phyloP scores from a whole-genome alignment of 2,797 vertebrate species.

The Epinephelus awoara region DNA sequence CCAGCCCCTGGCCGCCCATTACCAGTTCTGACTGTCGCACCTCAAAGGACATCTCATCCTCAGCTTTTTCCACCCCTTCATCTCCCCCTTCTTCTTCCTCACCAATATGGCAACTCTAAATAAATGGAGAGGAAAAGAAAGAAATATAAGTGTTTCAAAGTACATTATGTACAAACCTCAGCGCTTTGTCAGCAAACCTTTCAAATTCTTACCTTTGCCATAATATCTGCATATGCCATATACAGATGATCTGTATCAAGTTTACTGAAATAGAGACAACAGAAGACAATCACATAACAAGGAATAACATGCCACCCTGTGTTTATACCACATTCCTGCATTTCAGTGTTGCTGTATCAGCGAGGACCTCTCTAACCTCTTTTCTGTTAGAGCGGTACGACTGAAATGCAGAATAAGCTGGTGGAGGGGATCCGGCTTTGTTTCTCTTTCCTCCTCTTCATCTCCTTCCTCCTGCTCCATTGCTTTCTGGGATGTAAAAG shows the following conservation, averaged over 20 bases:
- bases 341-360: not conserved
- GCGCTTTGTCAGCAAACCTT: not conserved
- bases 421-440: constrained; percentile 94
- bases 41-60: constrained; percentile 93
- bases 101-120: constrained; percentile 93
- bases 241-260: constrained; percentile 95
- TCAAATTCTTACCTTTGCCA: constrained; percentile 91
- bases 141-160: not conserved
- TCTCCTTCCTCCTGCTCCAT: constrained; percentile 91
- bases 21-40: constrained; percentile 91
- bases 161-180: constrained; percentile 3
- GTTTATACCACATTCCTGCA: not conserved
- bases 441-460: constrained; percentile 92
- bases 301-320: not conserved
- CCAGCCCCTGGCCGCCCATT: constrained; percentile 87
- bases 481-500: constrained; percentile 84
- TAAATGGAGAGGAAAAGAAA: constrained; percentile 1
- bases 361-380: constrained; percentile 84
- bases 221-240: constrained; percentile 97
- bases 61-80: constrained; percentile 83
- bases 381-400: constrained; percentile 94
- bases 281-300: constrained; percentile 2
- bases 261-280: constrained; percentile 85
- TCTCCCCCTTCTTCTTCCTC: constrained; percentile 90
- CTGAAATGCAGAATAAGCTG: constrained; percentile 97